A percentile compares a stretch with the other conserved stretches of the same genome.
Conservation (phyloP, 2,113 vertebrate species). For the Scartelaos histophorus region DNA sequence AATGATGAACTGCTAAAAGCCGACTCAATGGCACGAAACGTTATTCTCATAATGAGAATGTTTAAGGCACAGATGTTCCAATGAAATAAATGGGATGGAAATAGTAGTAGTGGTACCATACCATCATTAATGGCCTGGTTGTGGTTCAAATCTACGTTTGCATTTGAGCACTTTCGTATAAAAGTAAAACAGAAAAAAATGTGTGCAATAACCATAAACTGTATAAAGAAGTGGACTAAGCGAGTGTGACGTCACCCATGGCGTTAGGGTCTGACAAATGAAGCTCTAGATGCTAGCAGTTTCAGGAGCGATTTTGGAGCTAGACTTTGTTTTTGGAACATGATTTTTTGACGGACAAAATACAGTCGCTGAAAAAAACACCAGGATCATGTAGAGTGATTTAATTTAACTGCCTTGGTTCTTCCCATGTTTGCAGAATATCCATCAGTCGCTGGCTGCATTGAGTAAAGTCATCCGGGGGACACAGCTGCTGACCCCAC, state of each 20-base stretch:
- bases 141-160: not conserved
- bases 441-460: slow-evolving; percentile 94
- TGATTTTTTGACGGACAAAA: too few relatives aligned
- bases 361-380: too few relatives aligned
- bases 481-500: slow-evolving; percentile 85
- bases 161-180: too few relatives aligned
- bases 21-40: not conserved
- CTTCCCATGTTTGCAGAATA: slow-evolving; percentile 58
- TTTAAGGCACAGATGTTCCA: not conserved
- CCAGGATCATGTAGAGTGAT: too few relatives aligned
- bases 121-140: not conserved
- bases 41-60: slow-evolving; percentile 1
- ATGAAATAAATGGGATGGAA: not conserved
- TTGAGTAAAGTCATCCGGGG: slow-evolving; percentile 97
- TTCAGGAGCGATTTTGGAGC: too few relatives aligned
- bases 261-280: too few relatives aligned
- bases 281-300: too few relatives aligned
- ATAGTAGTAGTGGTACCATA: not conserved
- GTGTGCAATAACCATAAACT: too few relatives aligned
- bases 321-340: too few relatives aligned
- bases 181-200: too few relatives aligned
- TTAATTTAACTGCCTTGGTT: not conserved
- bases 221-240: too few relatives aligned
- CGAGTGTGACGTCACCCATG: too few relatives aligned
- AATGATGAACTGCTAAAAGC: not conserved